These are phyloP conservation scores for Paradisaea rubra DNA, from an alignment of 2,113 vertebrate species.

Conservation along the genomic window DNA sequence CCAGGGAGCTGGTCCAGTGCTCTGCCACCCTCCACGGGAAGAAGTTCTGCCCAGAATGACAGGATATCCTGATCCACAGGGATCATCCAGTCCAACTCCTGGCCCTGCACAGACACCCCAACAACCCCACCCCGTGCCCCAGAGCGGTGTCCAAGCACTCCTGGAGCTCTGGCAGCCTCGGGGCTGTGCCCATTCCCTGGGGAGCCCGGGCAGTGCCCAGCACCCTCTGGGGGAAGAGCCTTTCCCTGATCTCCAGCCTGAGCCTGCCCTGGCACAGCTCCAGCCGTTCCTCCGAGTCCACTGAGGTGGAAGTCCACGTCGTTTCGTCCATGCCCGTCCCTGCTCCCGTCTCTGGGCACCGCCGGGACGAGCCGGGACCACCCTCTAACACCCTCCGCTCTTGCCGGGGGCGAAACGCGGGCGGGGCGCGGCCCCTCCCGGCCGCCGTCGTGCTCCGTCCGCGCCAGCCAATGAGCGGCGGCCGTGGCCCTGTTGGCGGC, in stretches of 20 bases:
- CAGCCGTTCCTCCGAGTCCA: background rate
- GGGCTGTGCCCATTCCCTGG: background rate
- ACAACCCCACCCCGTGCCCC: background rate
- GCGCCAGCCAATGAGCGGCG: background rate
- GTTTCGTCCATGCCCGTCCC: background rate
- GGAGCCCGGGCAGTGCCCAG: background rate
- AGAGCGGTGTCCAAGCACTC: rapidly evolving
- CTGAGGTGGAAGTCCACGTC: rapidly evolving
- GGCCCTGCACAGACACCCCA: background rate
- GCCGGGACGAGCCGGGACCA: background rate
- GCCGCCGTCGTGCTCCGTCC: background rate
- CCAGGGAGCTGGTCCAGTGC: background rate
- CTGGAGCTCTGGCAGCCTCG: background rate
- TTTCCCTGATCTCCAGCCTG: background rate
- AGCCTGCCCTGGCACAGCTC: background rate
- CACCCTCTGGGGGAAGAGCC: background rate
- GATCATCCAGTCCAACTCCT: rapidly evolving
- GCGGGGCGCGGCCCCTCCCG: background rate
- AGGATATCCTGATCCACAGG: rapidly evolving
- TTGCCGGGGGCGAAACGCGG: background rate
- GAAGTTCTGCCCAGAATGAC: rapidly evolving
- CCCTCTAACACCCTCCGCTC: rapidly evolving
- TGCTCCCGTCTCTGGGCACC: rapidly evolving
- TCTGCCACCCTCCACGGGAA: background rate
- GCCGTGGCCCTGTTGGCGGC: rapidly evolving